Conservation (phyloP, 2,113 vertebrate genomes). For the Anser cygnoides region DNA sequence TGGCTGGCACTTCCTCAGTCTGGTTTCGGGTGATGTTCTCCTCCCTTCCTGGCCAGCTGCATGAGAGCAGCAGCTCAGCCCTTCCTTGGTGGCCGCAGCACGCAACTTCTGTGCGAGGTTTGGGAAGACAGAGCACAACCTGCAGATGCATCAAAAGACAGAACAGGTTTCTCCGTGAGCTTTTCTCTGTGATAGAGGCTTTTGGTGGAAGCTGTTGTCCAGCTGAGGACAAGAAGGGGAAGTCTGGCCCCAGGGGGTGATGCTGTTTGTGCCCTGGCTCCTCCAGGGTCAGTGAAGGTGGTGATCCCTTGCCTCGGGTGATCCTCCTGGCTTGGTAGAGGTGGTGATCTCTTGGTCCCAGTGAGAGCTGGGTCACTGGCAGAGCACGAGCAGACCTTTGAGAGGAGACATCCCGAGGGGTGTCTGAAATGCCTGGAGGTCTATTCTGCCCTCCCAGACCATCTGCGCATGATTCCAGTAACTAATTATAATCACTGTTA, state of each 20-base stretch:
- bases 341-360: not conserved
- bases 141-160: not conserved
- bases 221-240: not conserved
- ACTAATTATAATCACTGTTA: not conserved
- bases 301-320: not conserved
- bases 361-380: not conserved
- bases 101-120: not conserved
- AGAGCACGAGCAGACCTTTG: not conserved
- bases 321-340: not conserved
- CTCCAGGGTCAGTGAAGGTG: not conserved
- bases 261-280: not conserved
- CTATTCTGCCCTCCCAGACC: not conserved
- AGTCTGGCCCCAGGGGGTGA: rapidly evolving
- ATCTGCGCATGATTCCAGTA: not conserved
- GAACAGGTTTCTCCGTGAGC: not conserved
- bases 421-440: not conserved
- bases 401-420: rapidly evolving
- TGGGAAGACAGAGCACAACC: not conserved
- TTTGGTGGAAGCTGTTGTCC: not conserved
- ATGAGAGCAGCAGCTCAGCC: not conserved
- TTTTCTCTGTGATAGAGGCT: not conserved
- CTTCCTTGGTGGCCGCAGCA: not conserved
- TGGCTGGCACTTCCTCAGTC: not conserved
- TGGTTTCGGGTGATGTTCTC: not conserved
- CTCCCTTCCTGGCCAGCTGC: not conserved